Evolutionary conservation across 2,888 invertebrate genomes (phyloP).

Genomic region (Drosophila niveifrons): DNA sequence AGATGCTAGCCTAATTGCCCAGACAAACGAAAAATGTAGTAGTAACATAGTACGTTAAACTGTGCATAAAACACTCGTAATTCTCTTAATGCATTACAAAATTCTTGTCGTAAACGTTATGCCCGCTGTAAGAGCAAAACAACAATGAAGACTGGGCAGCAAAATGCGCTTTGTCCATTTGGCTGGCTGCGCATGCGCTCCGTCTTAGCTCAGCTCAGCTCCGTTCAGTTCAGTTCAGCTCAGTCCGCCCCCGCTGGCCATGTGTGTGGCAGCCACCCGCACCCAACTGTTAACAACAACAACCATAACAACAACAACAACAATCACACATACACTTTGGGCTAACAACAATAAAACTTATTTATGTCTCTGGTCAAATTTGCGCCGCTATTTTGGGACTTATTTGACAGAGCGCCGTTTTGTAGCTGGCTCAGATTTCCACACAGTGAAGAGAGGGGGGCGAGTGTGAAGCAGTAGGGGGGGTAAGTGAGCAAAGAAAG

Average conservation of each 20-base stretch:
- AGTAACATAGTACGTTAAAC: too few relatives aligned
- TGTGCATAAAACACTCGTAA: too few relatives aligned
- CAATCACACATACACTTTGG: conserved; percentile 7
- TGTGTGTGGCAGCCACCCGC: conserved; percentile 51
- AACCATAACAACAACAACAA: conserved; percentile 18
- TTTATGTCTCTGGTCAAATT: conserved; percentile 80
- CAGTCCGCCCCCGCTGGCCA: conserved; percentile 57
- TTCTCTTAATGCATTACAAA: background rate
- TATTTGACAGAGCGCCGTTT: conserved; percentile 79
- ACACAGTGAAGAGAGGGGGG: background rate
- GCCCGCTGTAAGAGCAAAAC: background rate
- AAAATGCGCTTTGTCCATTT: conserved; percentile 43
- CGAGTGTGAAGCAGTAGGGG: background rate
- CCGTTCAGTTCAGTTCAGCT: conserved; percentile 3
- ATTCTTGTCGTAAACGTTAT: background rate
- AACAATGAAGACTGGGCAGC: conserved; percentile 28
- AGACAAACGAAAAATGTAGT: too few relatives aligned
- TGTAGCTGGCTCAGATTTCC: conserved; percentile 72
- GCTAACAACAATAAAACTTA: conserved; percentile 79
- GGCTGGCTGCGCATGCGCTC: conserved; percentile 50
- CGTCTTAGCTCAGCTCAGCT: conserved; percentile 32
- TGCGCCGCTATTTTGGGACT: conserved; percentile 78
- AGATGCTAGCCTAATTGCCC: too few relatives aligned
- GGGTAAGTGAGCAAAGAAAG: background rate
- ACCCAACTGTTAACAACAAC: conserved; percentile 33